phyloP scores from a whole-genome alignment of 2,888 invertebrate species.

The Amblyteles armatorius region DNA sequence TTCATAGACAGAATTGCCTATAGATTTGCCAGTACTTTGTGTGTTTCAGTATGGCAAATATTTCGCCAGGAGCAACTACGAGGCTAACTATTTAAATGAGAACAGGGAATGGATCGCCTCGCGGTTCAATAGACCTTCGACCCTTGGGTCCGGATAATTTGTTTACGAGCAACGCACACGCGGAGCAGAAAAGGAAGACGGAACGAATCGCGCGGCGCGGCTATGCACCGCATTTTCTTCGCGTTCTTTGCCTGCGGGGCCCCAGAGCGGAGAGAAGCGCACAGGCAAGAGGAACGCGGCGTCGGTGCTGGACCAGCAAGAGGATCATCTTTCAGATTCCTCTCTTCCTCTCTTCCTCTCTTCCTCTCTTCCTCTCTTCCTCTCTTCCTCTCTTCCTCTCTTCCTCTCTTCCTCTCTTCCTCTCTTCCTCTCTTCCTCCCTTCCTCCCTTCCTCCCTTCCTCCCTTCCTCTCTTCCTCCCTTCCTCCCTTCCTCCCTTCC shows the following conservation, averaged over 20 bases:
- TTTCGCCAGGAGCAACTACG: conserved; percentile 78
- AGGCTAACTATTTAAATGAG: conserved; percentile 84
- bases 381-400: conserved; percentile 13
- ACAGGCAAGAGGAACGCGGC: conserved; percentile 32
- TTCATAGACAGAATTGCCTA: background rate
- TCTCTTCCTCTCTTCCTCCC: conserved; percentile 3
- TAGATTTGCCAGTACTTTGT: background rate
- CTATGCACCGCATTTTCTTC: conserved; percentile 39
- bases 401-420: conserved; percentile 53
- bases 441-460: conserved; percentile 49
- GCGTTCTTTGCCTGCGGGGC: conserved; percentile 52
- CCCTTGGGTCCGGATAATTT: conserved; percentile 84
- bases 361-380: too few relatives aligned
- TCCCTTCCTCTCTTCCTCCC: conserved; percentile 15
- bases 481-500: conserved; percentile 40
- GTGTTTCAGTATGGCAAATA: conserved; percentile 58
- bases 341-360: conserved; percentile 46
- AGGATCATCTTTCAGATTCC: conserved; percentile 78
- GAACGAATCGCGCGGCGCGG: conserved; percentile 23
- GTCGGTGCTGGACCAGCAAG: conserved; percentile 51
- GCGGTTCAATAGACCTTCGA: conserved; percentile 84
- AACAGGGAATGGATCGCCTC: conserved; percentile 80
- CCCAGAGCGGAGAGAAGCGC: conserved; percentile 39
- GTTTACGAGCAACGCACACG: conserved; percentile 84
- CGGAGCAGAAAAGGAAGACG: conserved; percentile 62